Evolutionary conservation across 2,113 vertebrate species (phyloP).

Genomic region (Nycticorax nycticorax): DNA sequence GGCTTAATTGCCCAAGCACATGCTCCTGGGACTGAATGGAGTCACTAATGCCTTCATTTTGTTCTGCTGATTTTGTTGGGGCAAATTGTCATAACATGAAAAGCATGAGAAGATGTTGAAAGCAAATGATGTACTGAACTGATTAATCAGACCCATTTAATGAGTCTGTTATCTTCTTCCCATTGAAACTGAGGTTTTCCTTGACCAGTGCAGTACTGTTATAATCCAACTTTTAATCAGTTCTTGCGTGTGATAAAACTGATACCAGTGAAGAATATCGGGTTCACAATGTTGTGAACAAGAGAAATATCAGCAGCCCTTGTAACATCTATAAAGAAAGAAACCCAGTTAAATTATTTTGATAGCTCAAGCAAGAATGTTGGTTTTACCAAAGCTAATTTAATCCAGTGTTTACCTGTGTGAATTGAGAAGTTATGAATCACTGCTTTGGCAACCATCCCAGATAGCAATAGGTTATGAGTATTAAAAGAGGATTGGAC

Average conservation of each 20-base stretch:
- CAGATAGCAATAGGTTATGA: constrained; percentile 23
- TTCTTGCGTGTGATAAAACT: not conserved
- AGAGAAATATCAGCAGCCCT: not conserved
- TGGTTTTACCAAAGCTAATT: not conserved
- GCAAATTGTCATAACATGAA: not conserved
- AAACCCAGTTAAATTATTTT: not conserved
- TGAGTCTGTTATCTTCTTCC: not conserved
- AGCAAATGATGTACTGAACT: not conserved
- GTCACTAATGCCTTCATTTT: not conserved
- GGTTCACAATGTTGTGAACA: not conserved
- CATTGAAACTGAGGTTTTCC: not conserved
- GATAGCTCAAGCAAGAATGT: not conserved
- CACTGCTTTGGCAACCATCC: constrained; percentile 22
- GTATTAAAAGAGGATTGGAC: constrained; percentile 35
- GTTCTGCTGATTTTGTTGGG: not conserved
- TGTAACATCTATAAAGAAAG: not conserved
- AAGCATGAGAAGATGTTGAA: not conserved
- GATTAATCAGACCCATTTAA: not conserved
- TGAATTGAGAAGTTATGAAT: constrained; percentile 38
- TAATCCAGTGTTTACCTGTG: constrained; percentile 13
- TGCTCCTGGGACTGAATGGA: not conserved
- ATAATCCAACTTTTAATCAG: not conserved
- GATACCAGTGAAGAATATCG: not conserved
- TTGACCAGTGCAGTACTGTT: not conserved
- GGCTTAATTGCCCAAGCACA: not conserved